phyloP scores from a whole-genome alignment of 2,797 vertebrate species.

The Muraenolepis orangiensis region DNA sequence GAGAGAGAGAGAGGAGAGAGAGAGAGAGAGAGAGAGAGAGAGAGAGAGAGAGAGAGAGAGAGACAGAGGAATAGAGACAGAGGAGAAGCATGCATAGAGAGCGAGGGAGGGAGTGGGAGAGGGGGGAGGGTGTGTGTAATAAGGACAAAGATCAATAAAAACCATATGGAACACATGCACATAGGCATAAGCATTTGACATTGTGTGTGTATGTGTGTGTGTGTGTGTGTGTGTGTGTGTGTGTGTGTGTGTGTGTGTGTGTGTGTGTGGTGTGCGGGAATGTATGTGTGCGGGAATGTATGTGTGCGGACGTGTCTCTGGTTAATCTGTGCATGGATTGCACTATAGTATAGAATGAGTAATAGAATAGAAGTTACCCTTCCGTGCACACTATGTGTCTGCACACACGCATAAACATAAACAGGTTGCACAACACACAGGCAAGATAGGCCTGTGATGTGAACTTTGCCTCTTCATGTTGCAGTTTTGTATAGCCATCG shows the following conservation, averaged over 20 bases:
- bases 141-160: constrained; percentile 66
- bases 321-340: not conserved
- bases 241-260: constrained; percentile 4
- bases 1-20: constrained; percentile 6
- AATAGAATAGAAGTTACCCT: too few relatives aligned
- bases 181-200: constrained; percentile 19
- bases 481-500: not conserved
- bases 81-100: not conserved
- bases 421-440: not conserved
- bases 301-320: not conserved
- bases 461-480: not conserved
- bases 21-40: constrained; percentile 24
- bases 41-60: constrained; percentile 21
- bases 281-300: not conserved
- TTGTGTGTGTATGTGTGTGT: constrained; percentile 4
- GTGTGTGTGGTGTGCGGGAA: not conserved
- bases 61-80: not conserved
- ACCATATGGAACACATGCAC: constrained; percentile 67
- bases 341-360: not conserved
- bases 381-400: not conserved
- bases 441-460: not conserved
- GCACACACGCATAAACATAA: not conserved
- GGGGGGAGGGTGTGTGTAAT: constrained; percentile 39
- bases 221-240: constrained; percentile 7
- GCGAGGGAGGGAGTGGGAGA: constrained; percentile 20